Base-by-base conservation (phyloP, 2,113 vertebrate genomes). In the Chitala chitala region DNA sequence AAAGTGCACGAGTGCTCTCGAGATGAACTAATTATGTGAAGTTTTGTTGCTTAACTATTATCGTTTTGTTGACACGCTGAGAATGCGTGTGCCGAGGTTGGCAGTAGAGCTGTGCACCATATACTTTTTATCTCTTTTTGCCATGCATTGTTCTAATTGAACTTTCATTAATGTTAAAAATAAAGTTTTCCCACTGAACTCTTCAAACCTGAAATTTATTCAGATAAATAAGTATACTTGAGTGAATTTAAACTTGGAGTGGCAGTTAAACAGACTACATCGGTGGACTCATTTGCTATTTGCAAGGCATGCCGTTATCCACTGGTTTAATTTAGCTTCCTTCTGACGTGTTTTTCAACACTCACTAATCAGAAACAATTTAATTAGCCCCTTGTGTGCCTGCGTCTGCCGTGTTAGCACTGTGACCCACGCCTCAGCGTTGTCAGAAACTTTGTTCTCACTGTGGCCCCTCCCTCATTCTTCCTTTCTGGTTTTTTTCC, bases 331-430 rank as follows among this genome's bases (percentile, higher is more conserved):
- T 79, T 79, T 72, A 61, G 31, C 69, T 66, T 15, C 29, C 68
- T 36, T 55, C 55, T 80, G 81, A 82, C 79, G 78, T 75, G 64
- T 58, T 58, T 61, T 69, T 76, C 76, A 69, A 76, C 75, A 72
- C 63, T 65, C 73, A 63, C 74, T 81, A 81, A 80, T 84, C 78
- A 79, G 72, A 70, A 76, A 73, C 75, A 69, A 76, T 82, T 80
- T 86, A 86, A 86, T 86, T 82, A 84, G 81, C 75, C 80, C 79
- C 75, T 54, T 65, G 82, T 78, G 81, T 80, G 72, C 70, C 66
- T 48, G 58, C 42, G 77, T 77, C 58, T 55, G 58, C 65, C 40
- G 72, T 38, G 76, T 79, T 77, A 78, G 71, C 77, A 51, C 75
- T 53, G 33, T 64, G 74, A 78, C 75, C 78, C 66, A 70, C 17